A percentile compares a stretch with the other conserved stretches of the same genome.
These are phyloP conservation scores for Gallinago stenura DNA, from an alignment of 2,797 vertebrate genomes.

Conservation along the genomic window DNA sequence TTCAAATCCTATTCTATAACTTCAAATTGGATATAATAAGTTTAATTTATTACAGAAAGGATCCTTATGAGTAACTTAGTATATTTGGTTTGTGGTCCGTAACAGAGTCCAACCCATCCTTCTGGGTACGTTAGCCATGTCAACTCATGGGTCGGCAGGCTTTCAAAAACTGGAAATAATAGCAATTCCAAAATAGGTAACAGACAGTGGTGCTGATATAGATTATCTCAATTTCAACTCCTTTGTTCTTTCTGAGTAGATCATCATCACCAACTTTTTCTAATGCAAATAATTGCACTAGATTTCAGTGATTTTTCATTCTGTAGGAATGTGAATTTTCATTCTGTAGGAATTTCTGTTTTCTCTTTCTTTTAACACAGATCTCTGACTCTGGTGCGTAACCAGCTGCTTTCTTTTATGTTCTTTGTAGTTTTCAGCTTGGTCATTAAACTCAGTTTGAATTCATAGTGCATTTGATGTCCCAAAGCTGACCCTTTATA, in stretches of 20 bases:
- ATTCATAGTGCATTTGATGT: background rate
- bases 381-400: background rate
- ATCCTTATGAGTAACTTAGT: background rate
- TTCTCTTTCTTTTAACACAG: background rate
- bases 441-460: background rate
- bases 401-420: background rate
- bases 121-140: background rate
- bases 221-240: background rate
- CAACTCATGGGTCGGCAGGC: background rate
- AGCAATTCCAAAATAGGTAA: background rate
- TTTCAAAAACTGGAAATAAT: background rate
- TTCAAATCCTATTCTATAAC: background rate
- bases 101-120: background rate
- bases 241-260: background rate
- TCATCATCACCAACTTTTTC: background rate
- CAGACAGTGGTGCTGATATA: background rate
- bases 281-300: background rate
- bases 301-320: background rate
- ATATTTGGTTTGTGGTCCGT: background rate
- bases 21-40: background rate
- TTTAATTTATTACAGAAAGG: slow-evolving; percentile 23
- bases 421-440: background rate
- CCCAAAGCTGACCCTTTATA: background rate
- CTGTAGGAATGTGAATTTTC: background rate
- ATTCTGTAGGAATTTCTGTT: background rate